Evolutionary conservation across 2,797 vertebrate genomes (phyloP).

Genomic region (Bovichtus variegatus): DNA sequence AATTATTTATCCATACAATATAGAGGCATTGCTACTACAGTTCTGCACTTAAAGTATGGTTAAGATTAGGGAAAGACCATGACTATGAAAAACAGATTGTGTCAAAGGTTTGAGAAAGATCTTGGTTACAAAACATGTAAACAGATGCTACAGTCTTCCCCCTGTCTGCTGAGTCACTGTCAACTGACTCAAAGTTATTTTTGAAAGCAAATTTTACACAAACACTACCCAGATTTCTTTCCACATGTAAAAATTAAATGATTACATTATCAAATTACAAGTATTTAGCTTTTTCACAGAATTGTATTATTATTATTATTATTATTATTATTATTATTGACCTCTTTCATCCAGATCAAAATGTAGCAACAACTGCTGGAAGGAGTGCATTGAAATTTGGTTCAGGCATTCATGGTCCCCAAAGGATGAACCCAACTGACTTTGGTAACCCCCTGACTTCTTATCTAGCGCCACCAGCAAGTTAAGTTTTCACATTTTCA

Average conservation of each 20-base stretch:
- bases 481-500: no score
- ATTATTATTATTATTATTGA: no score
- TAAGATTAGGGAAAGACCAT: not conserved
- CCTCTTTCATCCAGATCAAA: no score
- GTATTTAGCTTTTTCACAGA: no score
- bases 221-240: not conserved
- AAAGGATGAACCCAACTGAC: no score
- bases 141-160: not conserved
- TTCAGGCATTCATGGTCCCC: no score
- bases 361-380: no score
- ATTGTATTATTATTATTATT: no score
- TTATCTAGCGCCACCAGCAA: no score
- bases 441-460: no score
- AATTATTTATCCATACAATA: not conserved
- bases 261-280: not conserved
- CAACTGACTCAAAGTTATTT: conserved; percentile 5
- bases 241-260: not conserved
- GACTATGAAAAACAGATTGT: not conserved
- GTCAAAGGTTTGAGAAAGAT: not conserved
- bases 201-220: not conserved
- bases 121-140: not conserved
- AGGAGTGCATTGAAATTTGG: no score
- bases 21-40: not conserved
- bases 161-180: conserved; percentile 20
- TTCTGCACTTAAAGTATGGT: not conserved